Conservation (phyloP, 2,797 vertebrate genomes). For the Coregonus sp. region DNA sequence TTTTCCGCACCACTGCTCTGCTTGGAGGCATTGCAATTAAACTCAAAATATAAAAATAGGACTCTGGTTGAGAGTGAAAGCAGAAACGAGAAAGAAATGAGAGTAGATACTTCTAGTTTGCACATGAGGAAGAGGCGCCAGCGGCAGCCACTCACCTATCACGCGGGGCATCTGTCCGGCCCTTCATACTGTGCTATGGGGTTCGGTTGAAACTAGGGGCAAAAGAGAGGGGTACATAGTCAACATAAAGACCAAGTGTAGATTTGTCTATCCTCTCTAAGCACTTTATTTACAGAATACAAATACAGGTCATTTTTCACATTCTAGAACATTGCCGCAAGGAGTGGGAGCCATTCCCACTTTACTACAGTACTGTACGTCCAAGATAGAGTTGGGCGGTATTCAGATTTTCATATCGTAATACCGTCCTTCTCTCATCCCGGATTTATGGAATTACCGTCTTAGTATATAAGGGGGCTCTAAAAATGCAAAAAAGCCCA, state of each 20-base stretch:
- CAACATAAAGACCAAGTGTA: background rate
- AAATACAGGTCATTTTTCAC: background rate
- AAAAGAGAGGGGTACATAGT: background rate
- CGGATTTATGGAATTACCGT: no score
- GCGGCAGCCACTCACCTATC: constrained; percentile 58
- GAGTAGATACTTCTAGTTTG: no score
- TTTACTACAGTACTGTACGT: no score
- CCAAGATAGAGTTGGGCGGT: no score
- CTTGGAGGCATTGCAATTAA: background rate
- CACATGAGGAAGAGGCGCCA: no score
- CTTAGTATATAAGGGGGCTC: no score
- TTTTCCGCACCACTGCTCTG: no score
- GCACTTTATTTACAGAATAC: background rate
- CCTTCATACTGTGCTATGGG: constrained; percentile 55
- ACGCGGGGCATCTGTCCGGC: constrained; percentile 40
- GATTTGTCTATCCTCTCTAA: background rate
- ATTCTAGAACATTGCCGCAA: constrained; percentile 4
- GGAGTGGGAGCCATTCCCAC: background rate
- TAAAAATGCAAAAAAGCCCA: no score
- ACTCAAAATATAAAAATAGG: background rate
- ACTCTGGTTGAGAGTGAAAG: background rate
- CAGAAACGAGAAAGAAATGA: background rate
- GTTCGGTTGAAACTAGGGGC: constrained; percentile 39
- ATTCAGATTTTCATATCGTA: no score
- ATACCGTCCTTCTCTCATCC: no score